Conservation (phyloP, 2,797 vertebrate genomes). For the Thaleichthys pacificus region DNA sequence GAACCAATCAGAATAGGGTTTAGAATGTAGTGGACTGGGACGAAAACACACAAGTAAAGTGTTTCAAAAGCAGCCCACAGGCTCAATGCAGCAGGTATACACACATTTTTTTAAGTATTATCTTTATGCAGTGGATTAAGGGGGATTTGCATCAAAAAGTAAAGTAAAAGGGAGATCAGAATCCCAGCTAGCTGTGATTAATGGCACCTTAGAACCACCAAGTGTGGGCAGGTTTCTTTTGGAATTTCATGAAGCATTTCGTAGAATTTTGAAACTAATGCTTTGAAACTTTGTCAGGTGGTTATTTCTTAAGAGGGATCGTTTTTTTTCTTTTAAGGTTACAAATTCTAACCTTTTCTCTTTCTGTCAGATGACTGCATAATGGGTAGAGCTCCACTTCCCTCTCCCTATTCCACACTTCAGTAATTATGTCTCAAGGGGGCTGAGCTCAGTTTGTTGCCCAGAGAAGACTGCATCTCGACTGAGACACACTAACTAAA, state of each 20-base stretch:
- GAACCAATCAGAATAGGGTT: no score
- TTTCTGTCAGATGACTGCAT: constrained; percentile 33
- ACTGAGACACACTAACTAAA: constrained; percentile 10
- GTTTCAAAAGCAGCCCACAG: no score
- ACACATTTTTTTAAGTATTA: no score
- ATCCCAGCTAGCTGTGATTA: no score
- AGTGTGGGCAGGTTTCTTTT: neutral
- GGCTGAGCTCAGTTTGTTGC: constrained; percentile 58
- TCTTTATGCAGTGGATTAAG: no score
- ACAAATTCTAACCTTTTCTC: constrained; percentile 9
- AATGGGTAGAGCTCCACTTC: constrained; percentile 43
- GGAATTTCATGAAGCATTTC: constrained; percentile 12
- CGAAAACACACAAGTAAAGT: no score
- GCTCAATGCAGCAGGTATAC: no score
- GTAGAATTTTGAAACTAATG: constrained; percentile 12
- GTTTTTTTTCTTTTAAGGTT: constrained; percentile 43
- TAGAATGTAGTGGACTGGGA: no score
- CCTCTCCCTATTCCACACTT: constrained; percentile 34
- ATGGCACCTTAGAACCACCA: no score
- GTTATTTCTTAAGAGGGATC: constrained; percentile 34
- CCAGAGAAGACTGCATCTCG: constrained; percentile 48
- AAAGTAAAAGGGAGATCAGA: no score
- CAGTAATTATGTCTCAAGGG: constrained; percentile 66
- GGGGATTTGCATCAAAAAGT: no score
- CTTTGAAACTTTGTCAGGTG: constrained; percentile 22